phyloP scores from a whole-genome alignment of 2,797 vertebrate species.

The Lycodopsis pacificus region DNA sequence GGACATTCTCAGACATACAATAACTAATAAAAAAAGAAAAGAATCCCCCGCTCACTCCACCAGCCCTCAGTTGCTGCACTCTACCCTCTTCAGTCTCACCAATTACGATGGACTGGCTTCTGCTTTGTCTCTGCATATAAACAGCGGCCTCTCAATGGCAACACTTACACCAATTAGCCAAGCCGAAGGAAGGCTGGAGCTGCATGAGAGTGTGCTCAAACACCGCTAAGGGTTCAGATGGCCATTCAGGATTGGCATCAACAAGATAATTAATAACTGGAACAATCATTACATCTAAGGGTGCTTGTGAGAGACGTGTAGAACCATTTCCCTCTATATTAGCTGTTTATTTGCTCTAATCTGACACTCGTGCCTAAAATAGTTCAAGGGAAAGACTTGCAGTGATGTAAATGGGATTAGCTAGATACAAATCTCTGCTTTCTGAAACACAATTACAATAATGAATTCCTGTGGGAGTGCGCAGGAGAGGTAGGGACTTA shows the following conservation, averaged over 20 bases:
- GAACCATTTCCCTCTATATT: conserved; percentile 54
- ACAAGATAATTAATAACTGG: conserved; percentile 45
- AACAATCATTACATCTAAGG: conserved; percentile 42
- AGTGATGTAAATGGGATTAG: conserved; percentile 68
- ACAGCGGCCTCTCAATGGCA: conserved; percentile 62
- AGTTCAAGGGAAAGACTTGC: conserved; percentile 52
- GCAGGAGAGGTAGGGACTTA: conserved; percentile 44
- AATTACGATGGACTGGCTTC: conserved; percentile 44
- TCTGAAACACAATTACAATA: conserved; percentile 63
- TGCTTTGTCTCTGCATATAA: conserved; percentile 63
- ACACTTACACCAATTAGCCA: conserved; percentile 70
- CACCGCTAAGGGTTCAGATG: conserved; percentile 50
- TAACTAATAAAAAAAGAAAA: conserved; percentile 14
- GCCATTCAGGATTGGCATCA: conserved; percentile 54
- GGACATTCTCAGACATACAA: conserved; percentile 15
- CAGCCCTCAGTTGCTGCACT: conserved; percentile 21
- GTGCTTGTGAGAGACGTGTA: conserved; percentile 49
- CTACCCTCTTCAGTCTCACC: conserved; percentile 22
- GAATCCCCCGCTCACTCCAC: conserved; percentile 1
- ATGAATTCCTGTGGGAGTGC: conserved; percentile 43
- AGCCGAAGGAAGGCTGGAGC: conserved; percentile 49
- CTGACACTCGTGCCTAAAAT: conserved; percentile 52
- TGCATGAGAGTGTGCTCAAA: conserved; percentile 51
- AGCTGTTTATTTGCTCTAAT: conserved; percentile 64
- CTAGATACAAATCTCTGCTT: conserved; percentile 65